Conservation (phyloP, 2,888 invertebrate genomes). For the Myopa testacea region DNA sequence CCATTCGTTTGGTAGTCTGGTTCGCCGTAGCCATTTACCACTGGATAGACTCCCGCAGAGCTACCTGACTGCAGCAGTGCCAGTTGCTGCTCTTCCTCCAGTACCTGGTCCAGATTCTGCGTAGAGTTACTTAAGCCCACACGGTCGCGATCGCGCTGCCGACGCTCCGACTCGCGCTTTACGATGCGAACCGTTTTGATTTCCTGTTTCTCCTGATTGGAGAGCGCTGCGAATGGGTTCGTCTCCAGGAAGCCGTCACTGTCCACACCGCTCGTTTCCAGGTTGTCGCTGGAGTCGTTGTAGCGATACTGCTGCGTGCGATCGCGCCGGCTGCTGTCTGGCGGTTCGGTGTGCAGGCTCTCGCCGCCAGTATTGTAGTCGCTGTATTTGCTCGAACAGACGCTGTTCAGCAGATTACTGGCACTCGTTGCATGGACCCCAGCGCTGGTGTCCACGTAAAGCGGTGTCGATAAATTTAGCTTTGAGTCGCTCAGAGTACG, state of each 20-base stretch:
- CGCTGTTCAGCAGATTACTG: slow-evolving; percentile 51
- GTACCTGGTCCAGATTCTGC: slow-evolving; percentile 67
- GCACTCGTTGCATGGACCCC: slow-evolving; percentile 46
- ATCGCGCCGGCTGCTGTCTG: slow-evolving; percentile 34
- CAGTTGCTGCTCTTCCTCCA: slow-evolving; percentile 64
- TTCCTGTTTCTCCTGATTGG: slow-evolving; percentile 84
- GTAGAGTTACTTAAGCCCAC: slow-evolving; percentile 67
- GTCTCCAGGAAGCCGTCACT: slow-evolving; percentile 66
- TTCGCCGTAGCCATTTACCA: slow-evolving; percentile 43
- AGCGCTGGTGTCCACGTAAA: slow-evolving; percentile 77
- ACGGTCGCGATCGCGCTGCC: slow-evolving; percentile 84
- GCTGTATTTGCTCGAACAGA: slow-evolving; percentile 56
- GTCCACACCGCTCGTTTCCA: slow-evolving; percentile 66
- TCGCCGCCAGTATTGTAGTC: slow-evolving; percentile 57
- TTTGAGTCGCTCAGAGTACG: slow-evolving; percentile 71
- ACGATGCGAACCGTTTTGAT: slow-evolving; percentile 94
- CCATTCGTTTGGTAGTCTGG: slow-evolving; percentile 58
- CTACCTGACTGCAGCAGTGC: slow-evolving; percentile 44
- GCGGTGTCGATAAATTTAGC: slow-evolving; percentile 70
- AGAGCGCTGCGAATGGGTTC: slow-evolving; percentile 72
- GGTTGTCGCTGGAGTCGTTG: slow-evolving; percentile 63
- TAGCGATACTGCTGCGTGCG: slow-evolving; percentile 54
- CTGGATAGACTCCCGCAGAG: slow-evolving; percentile 41
- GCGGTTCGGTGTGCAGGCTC: slow-evolving; percentile 44
- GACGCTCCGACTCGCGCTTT: slow-evolving; percentile 88